These are phyloP conservation scores for Murina feae DNA, from an alignment of 2,113 vertebrate genomes.

Conservation along the genomic window DNA sequence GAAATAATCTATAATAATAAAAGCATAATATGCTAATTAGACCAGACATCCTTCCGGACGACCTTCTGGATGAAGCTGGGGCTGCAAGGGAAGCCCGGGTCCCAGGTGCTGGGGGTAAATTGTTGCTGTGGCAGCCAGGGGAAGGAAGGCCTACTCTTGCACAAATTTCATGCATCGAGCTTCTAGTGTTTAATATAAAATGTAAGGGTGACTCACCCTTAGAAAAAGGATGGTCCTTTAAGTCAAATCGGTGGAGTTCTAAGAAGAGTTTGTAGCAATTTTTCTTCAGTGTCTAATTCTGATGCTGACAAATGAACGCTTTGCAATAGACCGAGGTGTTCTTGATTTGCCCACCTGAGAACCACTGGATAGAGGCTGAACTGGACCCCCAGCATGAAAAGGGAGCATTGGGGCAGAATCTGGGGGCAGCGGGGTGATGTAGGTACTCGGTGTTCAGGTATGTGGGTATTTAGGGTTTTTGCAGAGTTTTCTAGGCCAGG, in stretches of 20 bases:
- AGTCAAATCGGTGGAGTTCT: neutral
- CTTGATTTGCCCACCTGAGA: rapidly evolving
- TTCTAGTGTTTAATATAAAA: neutral
- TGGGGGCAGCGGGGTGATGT: neutral
- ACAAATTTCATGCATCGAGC: no score
- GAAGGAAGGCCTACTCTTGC: no score
- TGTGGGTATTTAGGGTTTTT: neutral
- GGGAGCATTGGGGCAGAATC: neutral
- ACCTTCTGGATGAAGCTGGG: no score
- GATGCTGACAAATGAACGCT: neutral
- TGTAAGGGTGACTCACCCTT: neutral
- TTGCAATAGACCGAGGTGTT: neutral
- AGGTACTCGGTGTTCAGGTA: neutral
- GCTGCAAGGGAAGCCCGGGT: no score
- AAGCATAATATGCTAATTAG: no score
- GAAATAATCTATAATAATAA: neutral
- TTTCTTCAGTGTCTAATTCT: neutral
- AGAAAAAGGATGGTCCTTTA: neutral
- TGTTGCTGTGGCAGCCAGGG: no score
- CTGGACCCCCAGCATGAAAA: neutral
- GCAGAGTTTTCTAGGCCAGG: neutral
- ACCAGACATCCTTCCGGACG: no score
- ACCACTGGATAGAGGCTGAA: neutral
- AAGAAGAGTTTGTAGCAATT: rapidly evolving
- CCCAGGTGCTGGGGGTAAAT: no score